phyloP scores from a whole-genome alignment of 1,140 invertebrate species.

The Laupala kohalensis region DNA sequence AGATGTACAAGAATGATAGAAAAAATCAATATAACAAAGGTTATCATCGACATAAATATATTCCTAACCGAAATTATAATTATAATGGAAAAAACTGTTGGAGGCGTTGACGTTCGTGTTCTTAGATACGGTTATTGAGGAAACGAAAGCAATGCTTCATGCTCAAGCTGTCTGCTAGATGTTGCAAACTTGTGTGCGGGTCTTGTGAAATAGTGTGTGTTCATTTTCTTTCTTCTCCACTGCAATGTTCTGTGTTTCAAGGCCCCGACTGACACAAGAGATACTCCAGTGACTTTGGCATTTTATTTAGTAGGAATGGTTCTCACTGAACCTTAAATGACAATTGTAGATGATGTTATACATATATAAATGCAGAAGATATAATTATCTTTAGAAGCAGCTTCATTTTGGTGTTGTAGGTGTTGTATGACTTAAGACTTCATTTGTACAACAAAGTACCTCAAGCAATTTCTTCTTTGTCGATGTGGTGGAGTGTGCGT shows the following conservation, averaged over 20 bases:
- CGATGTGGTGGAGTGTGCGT: not conserved
- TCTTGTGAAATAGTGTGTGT: not conserved
- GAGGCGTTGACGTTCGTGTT: not conserved
- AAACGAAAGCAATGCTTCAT: not conserved
- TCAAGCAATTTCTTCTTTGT: not conserved
- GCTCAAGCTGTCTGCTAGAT: not conserved
- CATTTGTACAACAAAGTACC: not conserved
- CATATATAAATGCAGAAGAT: not conserved
- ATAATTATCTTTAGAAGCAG: not conserved
- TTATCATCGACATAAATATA: constrained; percentile 20
- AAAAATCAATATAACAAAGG: constrained; percentile 15
- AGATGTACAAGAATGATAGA: constrained; percentile 18
- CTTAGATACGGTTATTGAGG: not conserved
- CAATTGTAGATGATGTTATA: not conserved
- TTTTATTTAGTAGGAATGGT: not conserved
- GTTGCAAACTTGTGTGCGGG: not conserved
- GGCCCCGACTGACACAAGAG: not conserved
- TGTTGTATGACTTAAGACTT: not conserved
- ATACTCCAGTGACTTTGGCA: too few relatives aligned
- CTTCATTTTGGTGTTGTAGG: not conserved
- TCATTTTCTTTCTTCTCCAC: not conserved
- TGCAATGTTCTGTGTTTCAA: not conserved
- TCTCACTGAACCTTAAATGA: too few relatives aligned
- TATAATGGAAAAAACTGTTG: not conserved
- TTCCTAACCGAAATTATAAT: constrained; percentile 12